Conservation (phyloP, 2,113 vertebrate genomes). For the Stercorarius parasiticus region DNA sequence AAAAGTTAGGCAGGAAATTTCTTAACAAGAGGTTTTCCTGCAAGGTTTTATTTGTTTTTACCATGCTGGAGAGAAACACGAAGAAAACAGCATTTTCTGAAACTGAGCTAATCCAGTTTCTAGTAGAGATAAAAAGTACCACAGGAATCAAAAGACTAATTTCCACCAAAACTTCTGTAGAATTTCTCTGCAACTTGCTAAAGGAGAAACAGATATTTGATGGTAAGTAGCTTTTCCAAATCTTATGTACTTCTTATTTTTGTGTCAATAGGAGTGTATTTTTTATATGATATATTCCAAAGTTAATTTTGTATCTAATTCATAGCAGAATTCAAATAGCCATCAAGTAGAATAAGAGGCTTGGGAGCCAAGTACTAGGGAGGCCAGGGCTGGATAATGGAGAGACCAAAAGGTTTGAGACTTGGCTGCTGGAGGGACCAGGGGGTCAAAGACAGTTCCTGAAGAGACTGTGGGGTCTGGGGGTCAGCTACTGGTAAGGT, state of each 20-base stretch:
- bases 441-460: not conserved
- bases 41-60: not conserved
- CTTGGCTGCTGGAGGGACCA: not conserved
- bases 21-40: not conserved
- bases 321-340: not conserved
- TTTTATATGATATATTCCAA: not conserved
- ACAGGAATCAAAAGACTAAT: not conserved
- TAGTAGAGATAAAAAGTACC: constrained; percentile 11
- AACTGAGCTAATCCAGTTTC: constrained; percentile 31
- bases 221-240: not conserved
- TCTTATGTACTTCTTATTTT: not conserved
- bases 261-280: not conserved
- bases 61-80: not conserved
- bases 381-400: not conserved
- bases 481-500: not conserved
- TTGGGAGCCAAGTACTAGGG: not conserved
- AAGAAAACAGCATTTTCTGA: not conserved
- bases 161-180: not conserved
- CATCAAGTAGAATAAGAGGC: not conserved
- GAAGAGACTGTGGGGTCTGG: not conserved
- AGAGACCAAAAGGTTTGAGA: not conserved
- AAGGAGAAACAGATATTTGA: not conserved
- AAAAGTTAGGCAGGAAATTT: not conserved
- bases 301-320: not conserved
- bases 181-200: not conserved